Evolutionary conservation across 2,797 vertebrate genomes (phyloP), one percentile per base, ranked within the genome.

Genomic region (Aldrovandia affinis): DNA sequence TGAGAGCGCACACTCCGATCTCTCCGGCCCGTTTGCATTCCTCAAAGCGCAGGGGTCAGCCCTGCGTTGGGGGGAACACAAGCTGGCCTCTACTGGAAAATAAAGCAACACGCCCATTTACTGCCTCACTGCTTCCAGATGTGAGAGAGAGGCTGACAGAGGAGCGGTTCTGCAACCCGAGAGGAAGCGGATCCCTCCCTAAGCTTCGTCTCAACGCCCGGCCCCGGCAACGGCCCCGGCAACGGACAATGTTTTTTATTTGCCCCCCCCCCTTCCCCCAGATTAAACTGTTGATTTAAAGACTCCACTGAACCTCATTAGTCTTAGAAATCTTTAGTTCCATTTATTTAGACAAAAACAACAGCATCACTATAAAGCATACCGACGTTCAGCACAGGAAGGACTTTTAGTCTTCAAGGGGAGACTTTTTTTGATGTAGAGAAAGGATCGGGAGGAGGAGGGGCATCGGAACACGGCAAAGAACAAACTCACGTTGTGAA

Each of bases 91-190:
- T 55, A 79, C 28, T 79, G 78, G n/a, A 28, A 77, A 77, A 77
- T 77, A 77, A 77, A 77, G 20, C 73, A 77, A 47, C 42, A n/a
- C 28, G 28, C 78, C 47, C 47, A 79, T 55, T 79, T 30, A 10
- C 78, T 20, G 50, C 78, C 50, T 30, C 78, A 52, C 78, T 54
- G 78, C 18, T 30, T 79, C 78, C 78, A 79, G 78, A 79, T 79
- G 78, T 79, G 33, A 79, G 33, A 79, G 73, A 77, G 33, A 52
- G 42, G n/a, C 78, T 79, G 78, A 55, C 78, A 3, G 25, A 5
- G 78, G 75, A 28, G 50, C 47, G 0, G 25, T 50, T 30, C 39
- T n/a, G 18, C 25, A 77, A 77, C 44, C 73, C 15, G 55, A 77
- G 73, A 47, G 42, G 73, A 77, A 77, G 47, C 73, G 1, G 73